A percentile compares a stretch with the other conserved stretches of the same genome.
phyloP scores from a whole-genome alignment of 1,140 invertebrate species.

The Myzus persicae region DNA sequence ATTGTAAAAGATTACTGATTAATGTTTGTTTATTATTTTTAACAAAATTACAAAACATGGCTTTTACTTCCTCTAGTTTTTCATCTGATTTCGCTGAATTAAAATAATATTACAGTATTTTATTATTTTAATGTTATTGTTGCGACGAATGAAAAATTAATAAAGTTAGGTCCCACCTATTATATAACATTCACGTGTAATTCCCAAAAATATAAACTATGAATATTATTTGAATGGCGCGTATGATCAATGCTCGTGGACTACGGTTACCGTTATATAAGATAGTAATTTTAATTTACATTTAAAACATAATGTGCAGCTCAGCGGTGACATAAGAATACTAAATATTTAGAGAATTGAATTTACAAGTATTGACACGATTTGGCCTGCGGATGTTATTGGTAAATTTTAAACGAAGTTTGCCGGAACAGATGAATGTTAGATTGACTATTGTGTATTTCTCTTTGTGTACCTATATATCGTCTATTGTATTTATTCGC shows the following conservation, averaged over 20 bases:
- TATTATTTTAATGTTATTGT: not conserved
- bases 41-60: no score
- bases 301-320: conserved; percentile 9
- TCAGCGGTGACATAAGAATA: conserved; percentile 2
- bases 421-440: conserved; percentile 32
- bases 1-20: no score
- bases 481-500: conserved; percentile 25
- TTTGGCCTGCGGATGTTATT: conserved; percentile 24
- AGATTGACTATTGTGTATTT: not conserved
- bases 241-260: not conserved
- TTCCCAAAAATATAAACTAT: not conserved
- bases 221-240: not conserved
- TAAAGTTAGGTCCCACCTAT: not conserved
- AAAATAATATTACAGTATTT: no score
- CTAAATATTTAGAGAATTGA: conserved; percentile 33
- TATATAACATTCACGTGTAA: not conserved
- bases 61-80: not conserved
- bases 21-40: no score
- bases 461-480: not conserved
- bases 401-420: conserved; percentile 35
- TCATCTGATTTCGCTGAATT: no score
- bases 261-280: not conserved
- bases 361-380: conserved; percentile 30
- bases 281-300: not conserved
- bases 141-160: not conserved